Evolutionary conservation across 2,797 vertebrate species (phyloP).

Genomic region (Amniataba percoides): DNA sequence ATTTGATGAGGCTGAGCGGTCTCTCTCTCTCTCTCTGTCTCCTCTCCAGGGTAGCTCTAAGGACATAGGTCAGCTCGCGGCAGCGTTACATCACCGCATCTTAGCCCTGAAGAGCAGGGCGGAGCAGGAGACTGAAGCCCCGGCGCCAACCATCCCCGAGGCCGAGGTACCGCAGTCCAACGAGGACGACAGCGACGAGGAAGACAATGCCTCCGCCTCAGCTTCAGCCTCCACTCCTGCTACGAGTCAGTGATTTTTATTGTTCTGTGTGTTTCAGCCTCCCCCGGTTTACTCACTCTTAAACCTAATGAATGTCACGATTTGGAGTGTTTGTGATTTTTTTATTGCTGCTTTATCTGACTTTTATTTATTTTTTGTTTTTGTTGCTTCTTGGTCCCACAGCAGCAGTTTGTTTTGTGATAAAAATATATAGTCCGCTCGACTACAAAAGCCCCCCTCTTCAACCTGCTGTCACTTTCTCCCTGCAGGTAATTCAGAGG

Average conservation of each 20-base stretch:
- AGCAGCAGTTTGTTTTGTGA: background rate
- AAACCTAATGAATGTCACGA: background rate
- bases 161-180: constrained; percentile 91
- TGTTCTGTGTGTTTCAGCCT: background rate
- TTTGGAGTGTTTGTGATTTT: constrained; percentile 9
- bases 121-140: constrained; percentile 92
- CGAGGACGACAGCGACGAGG: constrained; percentile 96
- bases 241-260: constrained; percentile 72
- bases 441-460: background rate
- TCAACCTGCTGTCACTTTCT: constrained; percentile 30
- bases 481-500: constrained; percentile 90
- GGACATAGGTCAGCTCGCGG: constrained; percentile 95
- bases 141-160: constrained; percentile 81
- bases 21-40: constrained; percentile 9
- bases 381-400: constrained; percentile 6
- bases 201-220: constrained; percentile 81
- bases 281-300: background rate
- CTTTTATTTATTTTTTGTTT: background rate
- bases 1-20: constrained; percentile 19
- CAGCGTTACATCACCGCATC: constrained; percentile 97
- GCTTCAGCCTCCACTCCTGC: constrained; percentile 80
- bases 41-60: constrained; percentile 93
- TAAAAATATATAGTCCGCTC: background rate
- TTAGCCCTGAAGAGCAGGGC: constrained; percentile 92
- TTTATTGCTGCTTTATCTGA: too few relatives aligned